These are phyloP conservation scores for Tetragnatha versicolor DNA, from an alignment of 1,140 invertebrate genomes.

Conservation along the genomic window DNA sequence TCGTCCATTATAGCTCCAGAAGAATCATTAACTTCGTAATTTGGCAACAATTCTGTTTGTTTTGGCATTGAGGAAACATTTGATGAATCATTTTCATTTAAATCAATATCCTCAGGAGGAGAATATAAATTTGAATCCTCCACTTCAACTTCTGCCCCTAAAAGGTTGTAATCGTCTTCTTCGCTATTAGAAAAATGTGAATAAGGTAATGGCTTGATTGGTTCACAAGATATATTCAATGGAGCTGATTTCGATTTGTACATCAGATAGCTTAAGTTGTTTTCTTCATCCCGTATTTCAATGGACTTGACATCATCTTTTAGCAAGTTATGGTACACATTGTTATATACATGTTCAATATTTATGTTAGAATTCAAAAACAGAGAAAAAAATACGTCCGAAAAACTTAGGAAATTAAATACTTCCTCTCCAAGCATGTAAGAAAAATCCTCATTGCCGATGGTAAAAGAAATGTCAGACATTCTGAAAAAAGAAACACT, in stretches of 20 bases:
- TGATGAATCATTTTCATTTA: not conserved
- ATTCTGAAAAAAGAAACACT: too few relatives aligned
- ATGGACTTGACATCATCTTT: slow-evolving; percentile 22
- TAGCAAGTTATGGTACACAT: slow-evolving; percentile 20
- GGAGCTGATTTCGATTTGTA: not conserved
- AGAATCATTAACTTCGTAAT: not conserved
- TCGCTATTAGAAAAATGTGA: not conserved
- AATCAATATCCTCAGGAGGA: too few relatives aligned
- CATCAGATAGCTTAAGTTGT: slow-evolving; percentile 13
- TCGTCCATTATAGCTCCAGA: not conserved
- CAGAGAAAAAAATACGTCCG: not conserved
- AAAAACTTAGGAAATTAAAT: not conserved
- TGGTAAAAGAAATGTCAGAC: too few relatives aligned
- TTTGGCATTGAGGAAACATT: slow-evolving; percentile 13
- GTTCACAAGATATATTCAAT: not conserved
- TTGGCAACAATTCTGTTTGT: slow-evolving; percentile 22
- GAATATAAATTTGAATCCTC: not conserved
- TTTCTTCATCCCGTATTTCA: slow-evolving; percentile 16
- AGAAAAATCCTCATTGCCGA: too few relatives aligned
- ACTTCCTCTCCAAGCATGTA: too few relatives aligned
- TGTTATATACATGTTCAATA: slow-evolving; percentile 8
- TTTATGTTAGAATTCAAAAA: slow-evolving; percentile 17
- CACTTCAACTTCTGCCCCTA: not conserved
- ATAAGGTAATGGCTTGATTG: not conserved
- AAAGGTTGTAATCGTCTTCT: not conserved